Evolutionary conservation across 2,888 invertebrate genomes (phyloP).

Genomic region (Scelioninae gen. 2): DNA sequence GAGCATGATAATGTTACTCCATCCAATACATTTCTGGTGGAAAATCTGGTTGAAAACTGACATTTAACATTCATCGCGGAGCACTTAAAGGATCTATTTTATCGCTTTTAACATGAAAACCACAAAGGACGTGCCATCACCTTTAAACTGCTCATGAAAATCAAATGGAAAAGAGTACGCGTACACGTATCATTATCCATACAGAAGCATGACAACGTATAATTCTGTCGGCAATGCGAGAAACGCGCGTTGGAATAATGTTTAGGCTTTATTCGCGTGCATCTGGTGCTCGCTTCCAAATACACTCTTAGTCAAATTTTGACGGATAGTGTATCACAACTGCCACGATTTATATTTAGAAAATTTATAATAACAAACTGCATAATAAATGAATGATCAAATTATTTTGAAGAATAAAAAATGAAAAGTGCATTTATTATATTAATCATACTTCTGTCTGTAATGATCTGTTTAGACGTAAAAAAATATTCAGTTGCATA

Average conservation of each 20-base stretch:
- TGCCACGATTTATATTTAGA: no score
- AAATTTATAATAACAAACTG: no score
- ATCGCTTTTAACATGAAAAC: conserved; percentile 6
- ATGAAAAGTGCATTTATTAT: no score
- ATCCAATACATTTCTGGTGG: background rate
- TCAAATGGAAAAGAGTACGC: conserved; percentile 7
- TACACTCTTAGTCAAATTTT: background rate
- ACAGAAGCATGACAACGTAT: background rate
- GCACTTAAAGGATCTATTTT: background rate
- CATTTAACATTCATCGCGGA: no score
- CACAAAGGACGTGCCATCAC: conserved; percentile 15
- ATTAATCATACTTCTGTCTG: no score
- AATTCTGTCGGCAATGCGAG: background rate
- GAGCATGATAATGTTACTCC: no score
- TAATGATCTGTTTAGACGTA: no score
- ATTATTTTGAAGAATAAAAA: no score
- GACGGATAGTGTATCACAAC: no score
- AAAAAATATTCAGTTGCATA: no score
- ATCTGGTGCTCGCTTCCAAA: background rate
- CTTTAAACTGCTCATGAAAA: conserved; percentile 5
- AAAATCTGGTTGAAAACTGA: no score
- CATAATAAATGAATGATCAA: no score
- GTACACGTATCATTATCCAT: background rate
- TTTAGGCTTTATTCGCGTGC: background rate
- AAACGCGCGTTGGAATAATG: conserved; percentile 1